phyloP scores from a whole-genome alignment of 2,797 vertebrate species.

The Pteronotus mesoamericanus region DNA sequence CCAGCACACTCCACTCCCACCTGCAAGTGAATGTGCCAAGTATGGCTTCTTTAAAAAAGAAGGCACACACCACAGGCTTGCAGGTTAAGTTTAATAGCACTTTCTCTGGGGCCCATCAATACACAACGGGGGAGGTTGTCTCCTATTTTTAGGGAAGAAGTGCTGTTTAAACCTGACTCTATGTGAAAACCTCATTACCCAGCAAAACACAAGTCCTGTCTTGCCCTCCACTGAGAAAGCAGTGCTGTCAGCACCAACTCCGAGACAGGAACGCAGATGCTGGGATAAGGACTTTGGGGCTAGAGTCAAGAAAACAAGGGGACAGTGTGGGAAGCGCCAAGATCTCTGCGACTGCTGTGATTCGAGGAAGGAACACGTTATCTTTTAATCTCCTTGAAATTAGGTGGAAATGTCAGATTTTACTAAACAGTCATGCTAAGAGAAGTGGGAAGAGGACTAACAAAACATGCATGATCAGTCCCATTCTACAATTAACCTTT shows the following conservation, averaged over 20 bases:
- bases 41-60: neutral
- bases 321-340: neutral
- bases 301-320: neutral
- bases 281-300: neutral
- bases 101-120: neutral
- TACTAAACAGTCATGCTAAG: neutral
- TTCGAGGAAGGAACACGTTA: neutral
- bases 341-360: neutral
- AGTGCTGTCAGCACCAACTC: neutral
- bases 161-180: neutral
- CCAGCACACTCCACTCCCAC: neutral
- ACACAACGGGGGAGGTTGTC: neutral
- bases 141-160: neutral
- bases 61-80: neutral
- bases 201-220: neutral
- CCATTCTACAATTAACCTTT: neutral
- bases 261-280: neutral
- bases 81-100: neutral
- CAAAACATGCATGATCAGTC: neutral
- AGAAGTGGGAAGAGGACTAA: neutral
- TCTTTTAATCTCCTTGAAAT: conserved; percentile 29
- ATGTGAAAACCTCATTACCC: neutral
- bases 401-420: neutral
- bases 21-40: neutral
- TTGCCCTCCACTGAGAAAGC: neutral